phyloP scores from a whole-genome alignment of 2,888 invertebrate genomes.

The Koerneria pararmatus region DNA sequence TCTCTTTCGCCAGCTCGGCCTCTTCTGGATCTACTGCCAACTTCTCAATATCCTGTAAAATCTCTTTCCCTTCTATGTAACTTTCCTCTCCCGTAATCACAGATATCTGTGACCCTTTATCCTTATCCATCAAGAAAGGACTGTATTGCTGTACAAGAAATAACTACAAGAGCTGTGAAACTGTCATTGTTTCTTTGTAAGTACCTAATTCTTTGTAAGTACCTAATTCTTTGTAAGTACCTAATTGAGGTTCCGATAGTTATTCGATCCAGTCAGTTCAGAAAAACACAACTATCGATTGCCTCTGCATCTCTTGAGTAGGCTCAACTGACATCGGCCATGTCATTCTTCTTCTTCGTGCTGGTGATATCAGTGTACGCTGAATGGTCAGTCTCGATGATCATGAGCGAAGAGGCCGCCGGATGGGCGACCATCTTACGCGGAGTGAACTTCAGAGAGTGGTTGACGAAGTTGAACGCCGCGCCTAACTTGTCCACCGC shows the following conservation, averaged over 20 bases:
- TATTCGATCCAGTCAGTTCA: no score
- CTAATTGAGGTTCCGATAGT: no score
- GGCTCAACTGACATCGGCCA: constrained; percentile 73
- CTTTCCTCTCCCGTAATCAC: not conserved
- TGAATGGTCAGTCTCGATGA: constrained; percentile 95
- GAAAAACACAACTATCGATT: not conserved
- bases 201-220: no score
- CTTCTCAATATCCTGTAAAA: constrained; percentile 79
- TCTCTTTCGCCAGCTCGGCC: constrained; percentile 85
- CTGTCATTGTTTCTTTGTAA: no score
- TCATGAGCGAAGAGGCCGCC: constrained; percentile 81
- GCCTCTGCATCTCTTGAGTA: not conserved
- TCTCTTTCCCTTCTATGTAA: not conserved
- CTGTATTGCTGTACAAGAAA: no score
- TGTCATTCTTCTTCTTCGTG: constrained; percentile 82
- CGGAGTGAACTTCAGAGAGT: constrained; percentile 90
- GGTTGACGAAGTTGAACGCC: constrained; percentile 87
- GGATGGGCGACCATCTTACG: constrained; percentile 76
- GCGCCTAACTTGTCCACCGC: constrained; percentile 96
- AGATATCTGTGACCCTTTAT: not conserved
- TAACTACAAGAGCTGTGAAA: no score
- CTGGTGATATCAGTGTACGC: constrained; percentile 96
- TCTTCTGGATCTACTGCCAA: constrained; percentile 87
- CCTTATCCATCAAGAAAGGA: no score
- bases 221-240: no score